Conservation (phyloP, 2,113 vertebrate genomes). For the Lathamus discolor region DNA sequence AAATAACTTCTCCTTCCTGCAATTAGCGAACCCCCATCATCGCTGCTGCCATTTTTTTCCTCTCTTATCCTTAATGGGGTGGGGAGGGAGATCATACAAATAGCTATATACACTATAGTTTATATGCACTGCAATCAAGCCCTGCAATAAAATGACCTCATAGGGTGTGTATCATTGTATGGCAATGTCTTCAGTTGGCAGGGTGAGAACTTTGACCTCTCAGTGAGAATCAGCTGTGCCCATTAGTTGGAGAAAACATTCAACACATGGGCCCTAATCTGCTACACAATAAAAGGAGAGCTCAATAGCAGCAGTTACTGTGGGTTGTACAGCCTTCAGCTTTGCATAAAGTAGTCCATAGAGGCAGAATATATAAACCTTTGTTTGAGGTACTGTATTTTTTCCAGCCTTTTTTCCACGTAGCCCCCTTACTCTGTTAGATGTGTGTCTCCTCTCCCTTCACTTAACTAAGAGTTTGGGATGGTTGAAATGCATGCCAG, state of each 20-base stretch:
- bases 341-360: not conserved
- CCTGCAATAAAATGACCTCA: not conserved
- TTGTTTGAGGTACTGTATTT: not conserved
- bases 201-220: not conserved
- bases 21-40: not conserved
- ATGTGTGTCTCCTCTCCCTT: not conserved
- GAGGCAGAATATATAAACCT: not conserved
- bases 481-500: not conserved
- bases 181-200: not conserved
- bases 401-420: not conserved
- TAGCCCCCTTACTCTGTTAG: not conserved
- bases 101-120: not conserved
- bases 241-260: not conserved
- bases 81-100: not conserved
- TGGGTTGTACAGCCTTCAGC: not conserved
- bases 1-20: not conserved
- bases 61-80: not conserved
- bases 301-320: not conserved
- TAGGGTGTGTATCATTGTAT: not conserved
- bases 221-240: not conserved
- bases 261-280: slow-evolving; percentile 28
- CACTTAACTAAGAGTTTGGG: not conserved
- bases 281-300: not conserved
- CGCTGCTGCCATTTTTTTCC: not conserved
- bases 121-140: not conserved